These are phyloP conservation scores for Aphrophora alni DNA, from an alignment of 2,888 invertebrate species.

Conservation along the genomic window DNA sequence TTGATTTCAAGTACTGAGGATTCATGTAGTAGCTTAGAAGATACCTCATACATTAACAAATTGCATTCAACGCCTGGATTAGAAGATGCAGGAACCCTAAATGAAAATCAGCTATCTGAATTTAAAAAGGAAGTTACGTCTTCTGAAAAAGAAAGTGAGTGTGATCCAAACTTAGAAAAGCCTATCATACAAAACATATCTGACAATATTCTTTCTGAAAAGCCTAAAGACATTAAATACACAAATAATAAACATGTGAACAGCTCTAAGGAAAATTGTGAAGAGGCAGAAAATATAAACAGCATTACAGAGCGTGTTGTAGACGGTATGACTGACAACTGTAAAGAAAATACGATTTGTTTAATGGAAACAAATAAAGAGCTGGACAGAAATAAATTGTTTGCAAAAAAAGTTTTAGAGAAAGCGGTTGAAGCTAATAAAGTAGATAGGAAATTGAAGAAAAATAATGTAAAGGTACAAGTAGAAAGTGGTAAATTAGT, in stretches of 20 bases:
- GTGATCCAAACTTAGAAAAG: neutral
- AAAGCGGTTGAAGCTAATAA: neutral
- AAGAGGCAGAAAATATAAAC: too few relatives aligned
- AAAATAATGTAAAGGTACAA: neutral
- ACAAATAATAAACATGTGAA: neutral
- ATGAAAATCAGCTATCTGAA: neutral
- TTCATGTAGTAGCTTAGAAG: neutral
- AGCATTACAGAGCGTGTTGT: too few relatives aligned
- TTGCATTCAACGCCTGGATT: neutral
- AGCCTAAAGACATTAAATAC: too few relatives aligned
- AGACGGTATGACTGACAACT: too few relatives aligned
- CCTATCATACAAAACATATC: neutral
- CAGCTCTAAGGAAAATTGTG: neutral
- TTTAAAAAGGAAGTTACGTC: neutral
- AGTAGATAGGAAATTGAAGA: neutral
- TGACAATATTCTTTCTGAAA: neutral
- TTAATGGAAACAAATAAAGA: neutral
- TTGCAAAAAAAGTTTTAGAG: neutral
- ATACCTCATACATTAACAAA: neutral
- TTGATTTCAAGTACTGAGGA: neutral
- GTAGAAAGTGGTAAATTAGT: neutral
- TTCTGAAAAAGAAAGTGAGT: neutral
- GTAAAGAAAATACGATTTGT: neutral
- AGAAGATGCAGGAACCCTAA: neutral
- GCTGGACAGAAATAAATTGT: neutral